These are phyloP conservation scores for Hydractinia echinata DNA, from an alignment of 30 jellyfish, hydroid and myxozoan genomes.

Conservation along the genomic window DNA sequence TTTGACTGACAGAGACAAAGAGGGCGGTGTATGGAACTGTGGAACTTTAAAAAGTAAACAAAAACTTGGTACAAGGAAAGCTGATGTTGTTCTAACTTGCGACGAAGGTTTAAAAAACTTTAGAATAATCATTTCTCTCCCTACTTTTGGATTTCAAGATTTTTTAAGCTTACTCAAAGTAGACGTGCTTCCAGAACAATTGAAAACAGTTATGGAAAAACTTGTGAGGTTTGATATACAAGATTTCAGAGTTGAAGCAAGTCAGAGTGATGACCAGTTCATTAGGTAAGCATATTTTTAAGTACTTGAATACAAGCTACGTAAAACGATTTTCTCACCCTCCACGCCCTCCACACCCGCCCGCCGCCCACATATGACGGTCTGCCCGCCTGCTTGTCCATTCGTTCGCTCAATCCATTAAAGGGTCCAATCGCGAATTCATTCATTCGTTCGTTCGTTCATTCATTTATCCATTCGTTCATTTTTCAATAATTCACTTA, in stretches of 20 bases:
- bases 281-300: neutral
- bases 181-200: slow-evolving; percentile 15
- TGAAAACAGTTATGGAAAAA: slow-evolving; percentile 4
- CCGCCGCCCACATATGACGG: neutral
- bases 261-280: slow-evolving; percentile 7
- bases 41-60: neutral
- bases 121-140: neutral
- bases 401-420: too few species aligned
- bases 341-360: too few species aligned
- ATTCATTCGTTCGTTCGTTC: too few species aligned
- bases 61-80: neutral
- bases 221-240: slow-evolving; percentile 4
- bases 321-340: too few species aligned
- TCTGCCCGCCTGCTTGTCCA: too few species aligned
- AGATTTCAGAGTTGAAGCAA: slow-evolving; percentile 29
- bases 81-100: neutral
- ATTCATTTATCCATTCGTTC: too few species aligned
- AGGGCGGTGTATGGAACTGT: slow-evolving; percentile 7
- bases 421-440: too few species aligned
- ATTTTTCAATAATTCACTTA: too few species aligned
- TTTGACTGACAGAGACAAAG: slow-evolving; percentile 7
- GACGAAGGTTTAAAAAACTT: slow-evolving; percentile 24
- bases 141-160: neutral
- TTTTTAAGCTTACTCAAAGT: slow-evolving; percentile 10
- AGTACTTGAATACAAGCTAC: too few species aligned